Evolutionary conservation across 2,113 vertebrate genomes (phyloP), one percentile per base, ranked within the genome.

Genomic region (Ceuthmochares aereus): DNA sequence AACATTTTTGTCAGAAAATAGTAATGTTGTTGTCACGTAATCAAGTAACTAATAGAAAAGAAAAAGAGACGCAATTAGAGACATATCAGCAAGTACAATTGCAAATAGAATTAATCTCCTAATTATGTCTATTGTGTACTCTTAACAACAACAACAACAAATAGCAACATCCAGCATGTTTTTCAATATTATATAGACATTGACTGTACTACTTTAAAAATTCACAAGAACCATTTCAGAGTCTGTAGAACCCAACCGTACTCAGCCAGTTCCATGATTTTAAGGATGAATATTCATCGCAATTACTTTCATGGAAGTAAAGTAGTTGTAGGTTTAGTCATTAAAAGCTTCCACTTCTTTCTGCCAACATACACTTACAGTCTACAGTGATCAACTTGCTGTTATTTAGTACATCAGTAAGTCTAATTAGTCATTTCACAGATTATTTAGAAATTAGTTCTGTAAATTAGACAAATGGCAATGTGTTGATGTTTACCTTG

Each of bases 1-100:
- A 16, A 99, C 99, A 2, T 98, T 99, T 98, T 96, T 99, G 97
- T 99, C 99, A 5, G 99, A 99, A 97, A 99, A 99, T 54, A 99
- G 98, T 72, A 99, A 97, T 2, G 99, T 98, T 29, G 99, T 99
- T 7, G 97, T 98, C 96, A 99, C 98, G 4, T 99, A 99, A 97
- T 99, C 98, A 36, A 99, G 98, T 83, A 99, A 98, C 99, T 99
- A 95, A 76, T 58, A 60, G 40, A 51, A 76, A 23, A 96, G 52
- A 63, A 84, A 94, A n/a, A 76, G 49, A 66, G 5, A 75, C 4
- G 74, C 2, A 36, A 74, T 94, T 87, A 95, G 64, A 87, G 9
- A 43, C 12, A 51, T 20, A 70, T 55, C 12, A 90, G 37, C 37
- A 92, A 87, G 75, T 32, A 68, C 10, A 89, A n/a, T 14, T n/a